A percentile compares a stretch with the other conserved stretches of the same genome.
Conservation (phyloP, 2,113 vertebrate species). For the Bos indicus region DNA sequence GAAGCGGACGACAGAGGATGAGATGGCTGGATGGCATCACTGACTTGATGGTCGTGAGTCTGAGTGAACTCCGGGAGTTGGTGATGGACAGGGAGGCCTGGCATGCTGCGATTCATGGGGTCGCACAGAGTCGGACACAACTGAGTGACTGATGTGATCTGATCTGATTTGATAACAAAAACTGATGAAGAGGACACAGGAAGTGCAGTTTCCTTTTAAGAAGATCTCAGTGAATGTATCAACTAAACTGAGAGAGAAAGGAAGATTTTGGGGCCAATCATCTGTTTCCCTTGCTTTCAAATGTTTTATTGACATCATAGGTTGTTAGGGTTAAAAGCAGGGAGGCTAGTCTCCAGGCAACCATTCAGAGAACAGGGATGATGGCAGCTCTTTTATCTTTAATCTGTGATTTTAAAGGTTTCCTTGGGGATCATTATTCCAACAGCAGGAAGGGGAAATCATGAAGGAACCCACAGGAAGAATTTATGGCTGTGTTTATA, state of each 20-base stretch:
- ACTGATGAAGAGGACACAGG: not conserved
- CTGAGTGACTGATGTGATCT: too few species aligned
- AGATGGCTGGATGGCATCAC: too few species aligned
- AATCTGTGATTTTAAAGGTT: not conserved
- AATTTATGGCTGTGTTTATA: not conserved
- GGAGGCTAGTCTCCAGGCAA: not conserved
- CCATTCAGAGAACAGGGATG: not conserved
- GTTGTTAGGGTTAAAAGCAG: not conserved
- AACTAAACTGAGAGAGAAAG: not conserved
- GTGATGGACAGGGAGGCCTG: too few species aligned
- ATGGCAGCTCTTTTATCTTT: not conserved
- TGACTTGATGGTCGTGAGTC: too few species aligned
- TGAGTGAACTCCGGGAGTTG: too few species aligned
- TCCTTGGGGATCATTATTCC: not conserved
- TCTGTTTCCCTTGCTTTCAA: not conserved
- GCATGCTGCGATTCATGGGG: too few species aligned
- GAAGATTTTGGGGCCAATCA: not conserved
- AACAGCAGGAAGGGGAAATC: not conserved
- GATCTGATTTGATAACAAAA: not conserved
- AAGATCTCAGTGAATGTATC: not conserved
- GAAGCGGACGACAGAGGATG: too few species aligned
- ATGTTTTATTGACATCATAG: not conserved
- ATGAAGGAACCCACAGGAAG: not conserved
- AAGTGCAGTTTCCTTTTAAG: not conserved
- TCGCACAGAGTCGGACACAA: too few species aligned